phyloP scores from a whole-genome alignment of 2,113 vertebrate species.

The Sylvia atricapilla region DNA sequence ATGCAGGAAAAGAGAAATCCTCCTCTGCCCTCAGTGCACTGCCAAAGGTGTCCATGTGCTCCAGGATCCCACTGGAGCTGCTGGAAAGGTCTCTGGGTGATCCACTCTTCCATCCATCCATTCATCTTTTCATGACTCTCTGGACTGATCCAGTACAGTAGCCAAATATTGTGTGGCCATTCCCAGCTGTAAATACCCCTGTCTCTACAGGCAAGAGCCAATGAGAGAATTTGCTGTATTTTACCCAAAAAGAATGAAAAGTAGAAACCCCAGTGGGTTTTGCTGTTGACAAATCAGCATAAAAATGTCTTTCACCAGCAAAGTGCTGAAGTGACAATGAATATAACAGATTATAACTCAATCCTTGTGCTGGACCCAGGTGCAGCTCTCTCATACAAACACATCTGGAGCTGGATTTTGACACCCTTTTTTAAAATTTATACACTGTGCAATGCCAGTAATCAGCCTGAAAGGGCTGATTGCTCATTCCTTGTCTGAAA shows the following conservation, averaged over 20 bases:
- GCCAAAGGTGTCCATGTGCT: rapidly evolving
- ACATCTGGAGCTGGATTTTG: background rate
- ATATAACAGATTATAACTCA: background rate
- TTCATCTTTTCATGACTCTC: background rate
- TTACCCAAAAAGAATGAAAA: background rate
- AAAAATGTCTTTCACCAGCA: background rate
- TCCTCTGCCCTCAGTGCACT: background rate
- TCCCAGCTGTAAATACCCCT: background rate
- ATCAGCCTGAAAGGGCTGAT: background rate
- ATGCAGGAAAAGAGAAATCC: background rate
- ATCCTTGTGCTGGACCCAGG: background rate
- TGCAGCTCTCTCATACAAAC: background rate
- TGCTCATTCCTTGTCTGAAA: background rate
- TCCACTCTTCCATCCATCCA: no score
- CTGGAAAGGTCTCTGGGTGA: background rate
- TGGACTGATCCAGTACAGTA: background rate
- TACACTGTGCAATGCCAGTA: background rate
- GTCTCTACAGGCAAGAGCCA: background rate
- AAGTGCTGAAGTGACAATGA: background rate
- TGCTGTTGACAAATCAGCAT: background rate
- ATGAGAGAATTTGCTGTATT: background rate
- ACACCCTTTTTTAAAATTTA: background rate
- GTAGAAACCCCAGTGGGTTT: background rate
- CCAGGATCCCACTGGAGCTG: background rate
- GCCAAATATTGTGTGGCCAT: background rate